A percentile compares a stretch with the other conserved stretches of the same genome.
phyloP scores from a whole-genome alignment of 2,113 vertebrate species.

The Vicugna pacos region DNA sequence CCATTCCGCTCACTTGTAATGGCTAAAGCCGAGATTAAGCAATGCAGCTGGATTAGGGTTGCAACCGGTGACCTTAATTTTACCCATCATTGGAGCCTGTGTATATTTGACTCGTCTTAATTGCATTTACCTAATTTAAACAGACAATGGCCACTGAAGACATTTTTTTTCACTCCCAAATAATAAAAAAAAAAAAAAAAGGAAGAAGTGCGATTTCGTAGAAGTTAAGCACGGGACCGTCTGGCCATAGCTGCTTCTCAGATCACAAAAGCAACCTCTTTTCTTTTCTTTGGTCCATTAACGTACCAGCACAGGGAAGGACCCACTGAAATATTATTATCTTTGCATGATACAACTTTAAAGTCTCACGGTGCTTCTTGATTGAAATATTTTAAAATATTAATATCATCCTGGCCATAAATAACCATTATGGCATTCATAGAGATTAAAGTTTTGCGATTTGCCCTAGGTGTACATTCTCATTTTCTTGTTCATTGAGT shows the following conservation, averaged over 20 bases:
- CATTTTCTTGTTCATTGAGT: conserved; percentile 83
- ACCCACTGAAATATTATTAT: conserved; percentile 81
- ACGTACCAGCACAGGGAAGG: conserved; percentile 51
- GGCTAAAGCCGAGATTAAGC: conserved; percentile 10
- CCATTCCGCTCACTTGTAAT: neutral
- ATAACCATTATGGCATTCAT: conserved; percentile 81
- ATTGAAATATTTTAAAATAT: conserved; percentile 83
- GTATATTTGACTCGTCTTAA: conserved; percentile 67
- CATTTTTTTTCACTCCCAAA: neutral
- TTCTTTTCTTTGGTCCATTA: conserved; percentile 74
- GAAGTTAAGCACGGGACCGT: conserved; percentile 42
- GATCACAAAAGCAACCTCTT: conserved; percentile 60
- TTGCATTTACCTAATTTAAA: conserved; percentile 81
- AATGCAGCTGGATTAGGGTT: conserved; percentile 28
- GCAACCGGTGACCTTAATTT: conserved; percentile 68
- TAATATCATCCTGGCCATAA: conserved; percentile 79
- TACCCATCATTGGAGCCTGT: conserved; percentile 59
- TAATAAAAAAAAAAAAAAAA: conserved; percentile 28
- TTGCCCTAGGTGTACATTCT: conserved; percentile 71
- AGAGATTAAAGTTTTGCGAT: conserved; percentile 81
- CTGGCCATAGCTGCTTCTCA: neutral
- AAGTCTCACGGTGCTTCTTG: conserved; percentile 71
- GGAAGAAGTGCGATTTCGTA: conserved; percentile 48
- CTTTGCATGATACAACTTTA: conserved; percentile 79
- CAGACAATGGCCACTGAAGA: conserved; percentile 72